Percentiles rank a stretch among this genome's conserved stretches.
These are phyloP conservation scores for Orchestia grillus DNA, from an alignment of 1,140 invertebrate genomes.

Conservation along the genomic window DNA sequence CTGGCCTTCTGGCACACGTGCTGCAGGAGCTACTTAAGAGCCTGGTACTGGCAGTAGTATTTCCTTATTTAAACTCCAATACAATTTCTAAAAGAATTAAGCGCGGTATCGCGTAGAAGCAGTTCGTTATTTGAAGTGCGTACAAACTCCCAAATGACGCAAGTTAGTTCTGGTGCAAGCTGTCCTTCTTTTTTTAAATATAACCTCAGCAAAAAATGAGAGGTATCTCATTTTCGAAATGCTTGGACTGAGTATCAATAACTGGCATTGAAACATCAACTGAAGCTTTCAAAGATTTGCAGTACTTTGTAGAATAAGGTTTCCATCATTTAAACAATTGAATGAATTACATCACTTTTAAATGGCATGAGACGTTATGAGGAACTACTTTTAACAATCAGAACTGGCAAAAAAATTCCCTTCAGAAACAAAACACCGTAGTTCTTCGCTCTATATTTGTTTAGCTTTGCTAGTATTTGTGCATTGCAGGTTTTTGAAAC, in stretches of 20 bases:
- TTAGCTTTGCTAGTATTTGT: too few relatives aligned
- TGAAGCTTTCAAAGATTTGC: neutral
- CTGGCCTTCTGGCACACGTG: neutral
- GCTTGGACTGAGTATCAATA: too few relatives aligned
- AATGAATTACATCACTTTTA: neutral
- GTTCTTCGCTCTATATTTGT: too few relatives aligned
- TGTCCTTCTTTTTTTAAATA: neutral
- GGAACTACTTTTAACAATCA: neutral
- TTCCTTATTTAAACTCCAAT: neutral
- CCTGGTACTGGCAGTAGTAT: neutral
- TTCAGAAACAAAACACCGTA: too few relatives aligned
- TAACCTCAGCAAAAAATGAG: neutral
- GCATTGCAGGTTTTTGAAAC: too few relatives aligned
- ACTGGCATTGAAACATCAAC: neutral
- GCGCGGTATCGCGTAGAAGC: neutral
- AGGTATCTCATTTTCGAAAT: too few relatives aligned
- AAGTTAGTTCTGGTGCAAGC: neutral
- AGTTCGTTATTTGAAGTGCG: neutral
- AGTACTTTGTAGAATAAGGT: neutral
- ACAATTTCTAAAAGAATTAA: neutral
- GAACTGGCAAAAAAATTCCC: neutral
- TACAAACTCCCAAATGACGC: neutral
- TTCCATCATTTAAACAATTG: neutral
- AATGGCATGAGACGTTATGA: neutral
- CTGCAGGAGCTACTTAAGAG: neutral